Base-by-base conservation (phyloP, 2,888 invertebrate species). In the Kryphioiulus occultus region DNA sequence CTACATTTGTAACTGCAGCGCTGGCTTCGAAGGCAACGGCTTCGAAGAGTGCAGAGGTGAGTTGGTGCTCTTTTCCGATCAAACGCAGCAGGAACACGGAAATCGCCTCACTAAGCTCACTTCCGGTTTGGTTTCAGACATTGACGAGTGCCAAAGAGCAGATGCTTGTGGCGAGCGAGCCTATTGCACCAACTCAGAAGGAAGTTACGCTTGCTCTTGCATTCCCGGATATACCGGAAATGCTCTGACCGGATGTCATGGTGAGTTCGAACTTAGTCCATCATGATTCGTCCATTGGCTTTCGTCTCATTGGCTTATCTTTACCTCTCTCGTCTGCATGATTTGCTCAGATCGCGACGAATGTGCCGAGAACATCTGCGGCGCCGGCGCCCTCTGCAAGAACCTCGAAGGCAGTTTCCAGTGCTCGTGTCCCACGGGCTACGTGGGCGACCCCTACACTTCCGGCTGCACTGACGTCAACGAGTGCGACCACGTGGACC, bases 1-100 rank as follows among this genome's bases (percentile, higher is more conserved):
- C 93, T 98, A 97, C 93, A 95, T 97, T 90, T 98, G 98, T 94
- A 97, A 97, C 93, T 98, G 98, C 93, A 95, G 95, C 91, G 94
- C 96, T 89, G 98, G 98, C 88, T 98, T 95, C 91, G 95, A 96
- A 92, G 98, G 98, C 89, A 96, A 98, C 91, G 98, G 97, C 78
- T 97, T 97, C 93, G 95, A 95, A 90, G 94, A 95, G 91, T 98
- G 98, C 93, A 93, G 94, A 93, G 96, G 96, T 96, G 92, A 93
- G 92, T 90, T n/a, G 47, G n/a, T 44, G 22, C 15, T 42, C 59
- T 19, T n/a, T n/a, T n/a, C n/a, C n/a, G 15, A 12, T 9, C n/a
- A n/a, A n/a, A n/a, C n/a, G n/a, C n/a, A n/a, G n/a, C n/a, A n/a
- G n/a, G n/a, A n/a, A n/a, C n/a, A n/a, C n/a, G n/a, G n/a, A n/a